Evolutionary conservation across 2,797 vertebrate genomes (phyloP), one percentile per base, ranked within the genome.

Genomic region (Pterois miles): DNA sequence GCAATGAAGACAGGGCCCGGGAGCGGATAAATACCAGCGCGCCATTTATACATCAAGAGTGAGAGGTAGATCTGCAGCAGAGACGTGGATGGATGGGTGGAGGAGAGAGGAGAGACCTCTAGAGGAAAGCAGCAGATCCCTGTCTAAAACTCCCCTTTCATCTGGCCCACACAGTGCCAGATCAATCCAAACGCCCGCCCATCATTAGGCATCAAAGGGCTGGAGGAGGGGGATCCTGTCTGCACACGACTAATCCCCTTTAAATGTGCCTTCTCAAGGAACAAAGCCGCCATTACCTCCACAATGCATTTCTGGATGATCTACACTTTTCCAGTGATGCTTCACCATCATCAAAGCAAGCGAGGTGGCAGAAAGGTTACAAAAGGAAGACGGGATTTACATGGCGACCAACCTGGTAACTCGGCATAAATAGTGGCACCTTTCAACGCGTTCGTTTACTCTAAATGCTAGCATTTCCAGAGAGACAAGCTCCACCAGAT

Each of bases 171-270:
- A 89, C 89, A 88, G 89, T 86, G 88, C 85, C 88, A 89, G 88
- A 92, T 93, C 92, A 93, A 93, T 93, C 88, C 80, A 12, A 89
- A 59, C 62, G 67, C 84, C 90, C 86, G 90, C 91, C 91, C 89
- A 92, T 94, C 91, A 90, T 91, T 91, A 89, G 78, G 91, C 89
- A 92, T 93, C 93, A 94, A 93, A 94, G 92, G 75, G 13, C 31
- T 71, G 87, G 78, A 59, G 91, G 90, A 86, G 85, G 90, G 74
- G 67, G 72, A 88, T 90, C 82, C 82, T 88, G 88, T 92, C 90
- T 85, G 86, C 84, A 71, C 83, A 71, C 87, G 73, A 79, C 84
- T 91, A 91, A 93, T 92, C 90, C 88, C 78, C 70, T 83, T 89
- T 91, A 90, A 93, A 92, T 57, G 86, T 29, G 86, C 64, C 86